Percentiles rank a stretch among this genome's conserved stretches.
Conservation (phyloP, 2,888 invertebrate genomes). For the Aphelenchoides bicaudatus region DNA sequence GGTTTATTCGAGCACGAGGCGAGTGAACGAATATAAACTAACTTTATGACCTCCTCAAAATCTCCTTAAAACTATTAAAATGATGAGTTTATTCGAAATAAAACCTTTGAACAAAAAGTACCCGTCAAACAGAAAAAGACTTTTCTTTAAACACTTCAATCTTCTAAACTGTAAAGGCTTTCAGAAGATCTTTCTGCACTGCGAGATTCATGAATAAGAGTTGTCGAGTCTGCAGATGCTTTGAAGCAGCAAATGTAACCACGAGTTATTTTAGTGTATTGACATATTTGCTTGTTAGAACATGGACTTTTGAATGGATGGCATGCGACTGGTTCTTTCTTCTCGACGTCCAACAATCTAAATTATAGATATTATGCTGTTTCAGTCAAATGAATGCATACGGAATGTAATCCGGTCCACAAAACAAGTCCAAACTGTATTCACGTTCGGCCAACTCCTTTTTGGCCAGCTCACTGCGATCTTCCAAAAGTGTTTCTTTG, state of each 20-base stretch:
- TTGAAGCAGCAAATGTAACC: conserved; percentile 46
- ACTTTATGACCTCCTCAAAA: no score
- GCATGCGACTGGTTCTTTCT: conserved; percentile 44
- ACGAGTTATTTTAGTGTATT: conserved; percentile 38
- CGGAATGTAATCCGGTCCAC: conserved; percentile 11
- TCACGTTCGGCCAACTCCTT: not conserved
- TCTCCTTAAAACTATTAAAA: no score
- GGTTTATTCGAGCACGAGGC: no score
- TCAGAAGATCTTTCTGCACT: no score
- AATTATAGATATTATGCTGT: conserved; percentile 13
- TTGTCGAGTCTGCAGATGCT: no score
- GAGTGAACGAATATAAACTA: no score
- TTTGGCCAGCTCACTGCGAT: not conserved
- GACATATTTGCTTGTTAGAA: conserved; percentile 35
- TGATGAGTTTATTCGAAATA: no score
- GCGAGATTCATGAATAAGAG: no score
- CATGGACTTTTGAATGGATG: conserved; percentile 34
- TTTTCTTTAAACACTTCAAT: not conserved
- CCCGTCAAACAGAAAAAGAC: not conserved
- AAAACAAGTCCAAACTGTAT: not conserved
- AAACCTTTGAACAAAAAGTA: no score
- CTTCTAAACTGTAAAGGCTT: not conserved
- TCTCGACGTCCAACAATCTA: conserved; percentile 29
- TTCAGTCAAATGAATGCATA: conserved; percentile 1
- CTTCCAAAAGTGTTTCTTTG: not conserved